Evolutionary conservation across 2,888 invertebrate species (phyloP), one percentile per base, ranked within the genome.

Genomic region (Cryptocheilus praepositus): DNA sequence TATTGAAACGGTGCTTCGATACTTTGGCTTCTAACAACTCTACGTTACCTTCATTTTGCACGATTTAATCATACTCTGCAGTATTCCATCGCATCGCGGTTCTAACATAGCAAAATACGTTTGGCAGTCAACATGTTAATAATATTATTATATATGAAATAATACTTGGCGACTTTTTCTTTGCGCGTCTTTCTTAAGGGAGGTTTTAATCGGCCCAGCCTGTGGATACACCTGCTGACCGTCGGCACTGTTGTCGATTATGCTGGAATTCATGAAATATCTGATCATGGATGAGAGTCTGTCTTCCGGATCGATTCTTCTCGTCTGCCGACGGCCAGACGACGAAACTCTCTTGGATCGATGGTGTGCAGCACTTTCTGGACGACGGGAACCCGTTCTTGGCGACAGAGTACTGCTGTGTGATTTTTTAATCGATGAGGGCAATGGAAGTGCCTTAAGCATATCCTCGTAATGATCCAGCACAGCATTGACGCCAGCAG

Each of bases 401-500:
- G 61, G 63, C 1, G 71, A 70, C 5, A 68, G 25, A 15, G 67
- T 62, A 59, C 59, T 70, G 44, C 55, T 73, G 28, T 71, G 70
- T 5, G 64, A 65, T 16, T 71, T 76, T 51, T 73, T 74, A 11
- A 66, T 54, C 15, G 55, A 25, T 19, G 63, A 21, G 11, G 70
- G 71, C 18, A 62, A 51, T 5, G 25, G 22, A 4, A 65, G 58
- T 4, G 62, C 57, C 18, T 54, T 55, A 8, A 61, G 45, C 11
- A 56, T 25, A 13, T 67, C 19, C 44, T 74, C 67, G 53, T 66
- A 73, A 4, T 36, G 52, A n/a, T 73, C 56, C 44, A 81, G 28
- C 19, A 70, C 43, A 0, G 66, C 70, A 5, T 77, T 69, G 28
- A 80, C 28, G n/a, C 73, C 71, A 13, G 61, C 71, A 22, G 51